A percentile compares a stretch with the other conserved stretches of the same genome.
phyloP scores from a whole-genome alignment of 2,888 invertebrate genomes.

The Zelleria hepariella region DNA sequence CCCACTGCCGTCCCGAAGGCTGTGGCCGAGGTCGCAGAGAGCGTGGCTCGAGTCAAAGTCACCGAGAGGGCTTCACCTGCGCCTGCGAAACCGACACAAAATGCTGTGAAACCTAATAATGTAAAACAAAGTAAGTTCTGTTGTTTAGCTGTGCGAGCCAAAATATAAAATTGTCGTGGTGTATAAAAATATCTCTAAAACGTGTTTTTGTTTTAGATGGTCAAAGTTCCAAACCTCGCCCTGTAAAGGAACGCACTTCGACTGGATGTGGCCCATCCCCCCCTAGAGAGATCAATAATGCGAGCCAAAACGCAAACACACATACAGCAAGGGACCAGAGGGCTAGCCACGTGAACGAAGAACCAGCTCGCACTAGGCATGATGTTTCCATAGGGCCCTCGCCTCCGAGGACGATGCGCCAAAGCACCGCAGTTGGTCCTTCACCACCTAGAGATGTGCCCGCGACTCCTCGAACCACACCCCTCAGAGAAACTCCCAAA shows the following conservation, averaged over 20 bases:
- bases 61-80: not conserved
- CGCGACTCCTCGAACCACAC: not conserved
- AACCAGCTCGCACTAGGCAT: constrained; percentile 25
- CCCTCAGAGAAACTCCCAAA: not conserved
- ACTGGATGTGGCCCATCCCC: constrained; percentile 77
- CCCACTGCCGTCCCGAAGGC: constrained; percentile 52
- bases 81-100: constrained; percentile 27
- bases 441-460: constrained; percentile 21
- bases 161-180: too few relatives aligned
- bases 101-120: constrained; percentile 66
- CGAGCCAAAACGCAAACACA: not conserved
- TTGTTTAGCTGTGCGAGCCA: not conserved
- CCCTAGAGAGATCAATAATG: constrained; percentile 50
- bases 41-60: not conserved
- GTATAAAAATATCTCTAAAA: not conserved
- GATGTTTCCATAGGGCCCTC: constrained; percentile 59
- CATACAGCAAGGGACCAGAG: constrained; percentile 12
- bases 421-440: constrained; percentile 17
- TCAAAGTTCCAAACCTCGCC: constrained; percentile 32
- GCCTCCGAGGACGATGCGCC: constrained; percentile 41
- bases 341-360: constrained; percentile 7
- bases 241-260: constrained; percentile 46
- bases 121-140: not conserved
- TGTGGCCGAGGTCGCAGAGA: not conserved
- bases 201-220: constrained; percentile 21